A percentile compares a stretch with the other conserved stretches of the same genome.
These are phyloP conservation scores for Micropterix aruncella DNA, from an alignment of 2,888 invertebrate species.

Conservation along the genomic window DNA sequence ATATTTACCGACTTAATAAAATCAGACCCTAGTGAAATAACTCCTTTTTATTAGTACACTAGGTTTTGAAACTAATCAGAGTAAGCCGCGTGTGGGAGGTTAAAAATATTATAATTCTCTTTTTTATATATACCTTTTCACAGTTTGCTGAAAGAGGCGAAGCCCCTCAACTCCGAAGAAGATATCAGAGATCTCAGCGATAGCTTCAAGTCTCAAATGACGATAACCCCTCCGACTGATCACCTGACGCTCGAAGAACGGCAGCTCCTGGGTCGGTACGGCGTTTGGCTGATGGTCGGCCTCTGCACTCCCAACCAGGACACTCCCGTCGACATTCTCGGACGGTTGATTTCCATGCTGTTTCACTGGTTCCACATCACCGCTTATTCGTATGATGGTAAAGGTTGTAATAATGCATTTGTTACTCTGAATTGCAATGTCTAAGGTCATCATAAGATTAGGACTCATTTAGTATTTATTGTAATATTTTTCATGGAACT, in stretches of 20 bases:
- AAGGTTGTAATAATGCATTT: constrained; percentile 13
- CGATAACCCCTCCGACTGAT: constrained; percentile 31
- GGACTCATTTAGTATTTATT: too few relatives aligned
- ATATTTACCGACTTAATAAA: too few relatives aligned
- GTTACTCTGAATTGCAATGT: too few relatives aligned
- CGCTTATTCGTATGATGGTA: constrained; percentile 90
- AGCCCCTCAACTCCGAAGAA: constrained; percentile 57
- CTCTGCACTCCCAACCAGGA: constrained; percentile 72
- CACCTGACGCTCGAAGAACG: constrained; percentile 74
- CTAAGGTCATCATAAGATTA: too few relatives aligned
- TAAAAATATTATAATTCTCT: too few relatives aligned
- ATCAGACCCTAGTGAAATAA: too few relatives aligned
- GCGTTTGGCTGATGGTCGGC: constrained; percentile 94
- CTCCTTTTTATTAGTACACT: too few relatives aligned
- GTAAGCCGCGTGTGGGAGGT: too few relatives aligned
- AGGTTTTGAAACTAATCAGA: too few relatives aligned
- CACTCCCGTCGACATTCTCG: constrained; percentile 67
- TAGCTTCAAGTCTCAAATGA: constrained; percentile 26
- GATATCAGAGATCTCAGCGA: constrained; percentile 29
- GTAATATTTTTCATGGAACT: too few relatives aligned
- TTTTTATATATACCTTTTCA: too few relatives aligned
- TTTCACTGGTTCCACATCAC: constrained; percentile 99
- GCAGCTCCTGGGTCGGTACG: constrained; percentile 83
- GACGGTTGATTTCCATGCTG: constrained; percentile 85
- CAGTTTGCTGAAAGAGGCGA: constrained; percentile 84